phyloP scores from a whole-genome alignment of 92 coral and sea anemone genomes.

The Anthopleura xanthogrammica region DNA sequence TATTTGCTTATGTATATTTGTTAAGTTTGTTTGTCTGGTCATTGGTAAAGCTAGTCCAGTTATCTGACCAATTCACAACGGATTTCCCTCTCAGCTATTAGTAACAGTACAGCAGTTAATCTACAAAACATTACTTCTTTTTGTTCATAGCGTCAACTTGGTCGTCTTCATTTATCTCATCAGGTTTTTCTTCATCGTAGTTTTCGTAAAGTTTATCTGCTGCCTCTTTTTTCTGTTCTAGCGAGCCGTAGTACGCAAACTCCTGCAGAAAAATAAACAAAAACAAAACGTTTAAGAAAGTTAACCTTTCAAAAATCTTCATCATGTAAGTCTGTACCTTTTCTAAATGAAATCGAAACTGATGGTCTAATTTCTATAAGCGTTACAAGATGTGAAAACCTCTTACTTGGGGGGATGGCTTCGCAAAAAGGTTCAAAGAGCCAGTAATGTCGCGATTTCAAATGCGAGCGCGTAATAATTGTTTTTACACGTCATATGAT shows the following conservation, averaged over 20 bases:
- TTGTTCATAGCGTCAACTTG: conserved; percentile 73
- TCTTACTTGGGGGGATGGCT: no score
- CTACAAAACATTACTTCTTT: conserved; percentile 55
- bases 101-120: no score
- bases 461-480: background rate
- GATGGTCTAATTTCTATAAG: no score
- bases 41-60: no score
- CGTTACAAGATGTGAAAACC: no score
- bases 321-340: background rate
- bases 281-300: background rate
- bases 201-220: conserved; percentile 37
- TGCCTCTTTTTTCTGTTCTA: conserved; percentile 51
- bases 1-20: no score
- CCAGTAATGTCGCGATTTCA: no score
- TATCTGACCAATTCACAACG: no score
- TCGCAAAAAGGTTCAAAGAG: no score
- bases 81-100: no score
- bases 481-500: background rate
- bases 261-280: conserved; percentile 46
- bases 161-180: conserved; percentile 62
- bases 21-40: no score
- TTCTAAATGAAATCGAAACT: no score
- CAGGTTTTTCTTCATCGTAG: conserved; percentile 45
- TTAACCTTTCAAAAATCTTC: background rate
- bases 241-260: conserved; percentile 72